Conservation (phyloP, 2,113 vertebrate species). For the Melanotaenia duboulayi region DNA sequence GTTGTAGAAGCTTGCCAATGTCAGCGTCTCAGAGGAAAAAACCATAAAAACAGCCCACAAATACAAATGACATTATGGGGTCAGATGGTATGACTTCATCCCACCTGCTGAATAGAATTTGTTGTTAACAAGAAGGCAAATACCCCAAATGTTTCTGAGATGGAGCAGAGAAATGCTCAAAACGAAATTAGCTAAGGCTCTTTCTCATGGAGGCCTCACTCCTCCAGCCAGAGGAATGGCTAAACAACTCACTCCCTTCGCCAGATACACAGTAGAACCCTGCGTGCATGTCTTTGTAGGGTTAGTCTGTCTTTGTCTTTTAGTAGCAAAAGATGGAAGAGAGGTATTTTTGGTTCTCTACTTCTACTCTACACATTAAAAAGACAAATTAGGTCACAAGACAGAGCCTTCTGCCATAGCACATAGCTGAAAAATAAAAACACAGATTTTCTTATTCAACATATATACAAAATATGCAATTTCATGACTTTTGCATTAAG, state of each 20-base stretch:
- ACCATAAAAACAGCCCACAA: conserved; percentile 31
- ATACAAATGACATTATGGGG: conserved; percentile 28
- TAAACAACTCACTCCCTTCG: conserved; percentile 70
- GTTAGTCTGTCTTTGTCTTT: conserved; percentile 6
- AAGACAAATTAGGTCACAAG: not conserved
- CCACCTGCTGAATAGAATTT: conserved; percentile 44
- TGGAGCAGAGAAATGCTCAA: conserved; percentile 64
- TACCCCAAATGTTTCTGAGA: conserved; percentile 65
- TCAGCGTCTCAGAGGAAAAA: not conserved
- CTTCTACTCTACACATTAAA: not conserved
- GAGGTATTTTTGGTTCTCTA: not conserved
- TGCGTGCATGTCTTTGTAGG: not conserved
- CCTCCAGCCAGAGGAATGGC: conserved; percentile 76
- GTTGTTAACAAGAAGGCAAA: conserved; percentile 46
- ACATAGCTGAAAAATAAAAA: not conserved
- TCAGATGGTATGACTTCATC: conserved; percentile 50
- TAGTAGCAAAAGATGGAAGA: conserved; percentile 10
- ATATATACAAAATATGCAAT: not conserved
- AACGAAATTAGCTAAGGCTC: conserved; percentile 47
- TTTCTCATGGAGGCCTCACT: conserved; percentile 58
- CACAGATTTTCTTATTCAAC: not conserved
- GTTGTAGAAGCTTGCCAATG: not conserved
- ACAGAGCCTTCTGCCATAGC: not conserved
- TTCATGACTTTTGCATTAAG: not conserved
- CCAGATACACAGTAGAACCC: conserved; percentile 43